Evolutionary conservation across 2,888 invertebrate species (phyloP).

Genomic region (Zygothrica quintamaculata): DNA sequence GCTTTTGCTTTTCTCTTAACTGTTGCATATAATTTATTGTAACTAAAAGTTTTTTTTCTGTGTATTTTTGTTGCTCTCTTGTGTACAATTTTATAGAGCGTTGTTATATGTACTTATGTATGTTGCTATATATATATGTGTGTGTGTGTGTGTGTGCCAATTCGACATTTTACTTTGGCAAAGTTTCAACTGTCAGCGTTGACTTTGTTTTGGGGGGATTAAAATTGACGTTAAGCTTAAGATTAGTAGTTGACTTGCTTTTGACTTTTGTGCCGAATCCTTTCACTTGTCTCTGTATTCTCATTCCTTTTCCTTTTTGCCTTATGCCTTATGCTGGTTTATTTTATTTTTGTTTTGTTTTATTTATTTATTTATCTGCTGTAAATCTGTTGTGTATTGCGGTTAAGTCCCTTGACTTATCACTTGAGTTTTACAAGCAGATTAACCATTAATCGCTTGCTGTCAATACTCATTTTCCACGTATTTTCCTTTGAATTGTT

Average conservation of each 20-base stretch:
- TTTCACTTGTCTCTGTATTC: slow-evolving; percentile 1
- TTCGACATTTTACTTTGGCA: slow-evolving; percentile 55
- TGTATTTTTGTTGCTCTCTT: slow-evolving; percentile 67
- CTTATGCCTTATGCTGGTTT: no score
- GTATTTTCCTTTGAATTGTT: background rate
- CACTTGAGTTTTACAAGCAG: slow-evolving; percentile 24
- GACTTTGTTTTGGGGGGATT: slow-evolving; percentile 63
- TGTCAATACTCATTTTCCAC: slow-evolving; percentile 26
- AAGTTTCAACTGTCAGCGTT: slow-evolving; percentile 68
- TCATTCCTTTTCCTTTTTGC: slow-evolving; percentile 7
- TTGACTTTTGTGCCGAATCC: slow-evolving; percentile 40
- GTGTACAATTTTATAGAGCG: slow-evolving; percentile 73
- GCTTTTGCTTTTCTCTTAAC: no score
- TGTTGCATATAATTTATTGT: slow-evolving; percentile 80
- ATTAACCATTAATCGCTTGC: slow-evolving; percentile 35
- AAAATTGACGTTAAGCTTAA: slow-evolving; percentile 71
- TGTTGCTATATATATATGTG: slow-evolving; percentile 14
- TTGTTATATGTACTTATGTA: no score
- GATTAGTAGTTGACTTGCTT: slow-evolving; percentile 72
- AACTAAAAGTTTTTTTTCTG: slow-evolving; percentile 68
- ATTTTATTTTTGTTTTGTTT: background rate
- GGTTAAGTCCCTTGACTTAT: slow-evolving; percentile 37
- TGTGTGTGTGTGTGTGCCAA: slow-evolving; percentile 23
- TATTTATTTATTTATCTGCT: slow-evolving; percentile 7
- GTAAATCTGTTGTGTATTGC: slow-evolving; percentile 27